phyloP scores from a whole-genome alignment of 1,140 invertebrate species.

The Vollenhovia emeryi region DNA sequence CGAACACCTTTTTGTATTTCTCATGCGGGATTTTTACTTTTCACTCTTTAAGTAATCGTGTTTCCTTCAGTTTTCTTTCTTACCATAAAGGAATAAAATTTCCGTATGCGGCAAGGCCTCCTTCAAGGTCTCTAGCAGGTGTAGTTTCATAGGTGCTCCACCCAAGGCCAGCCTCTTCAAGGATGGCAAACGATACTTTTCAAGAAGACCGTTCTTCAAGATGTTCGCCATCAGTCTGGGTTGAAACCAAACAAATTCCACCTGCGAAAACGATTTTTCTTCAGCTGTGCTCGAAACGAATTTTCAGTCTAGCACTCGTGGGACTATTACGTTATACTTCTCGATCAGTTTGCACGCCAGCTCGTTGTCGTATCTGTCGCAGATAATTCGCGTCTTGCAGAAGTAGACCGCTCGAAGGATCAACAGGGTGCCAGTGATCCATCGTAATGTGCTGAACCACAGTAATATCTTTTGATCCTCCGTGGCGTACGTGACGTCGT shows the following conservation, averaged over 20 bases:
- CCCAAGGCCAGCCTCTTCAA: slow-evolving; percentile 55
- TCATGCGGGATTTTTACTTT: too few species aligned
- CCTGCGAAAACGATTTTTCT: slow-evolving; percentile 2
- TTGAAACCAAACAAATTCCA: slow-evolving; percentile 54
- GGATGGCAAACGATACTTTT: slow-evolving; percentile 56
- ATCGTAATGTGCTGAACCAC: slow-evolving; percentile 73
- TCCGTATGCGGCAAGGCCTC: neutral
- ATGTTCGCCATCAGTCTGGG: slow-evolving; percentile 33
- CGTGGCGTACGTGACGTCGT: neutral
- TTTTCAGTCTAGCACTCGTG: neutral
- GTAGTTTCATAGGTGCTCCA: slow-evolving; percentile 14
- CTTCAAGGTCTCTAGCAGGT: neutral
- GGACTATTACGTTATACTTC: slow-evolving; percentile 74
- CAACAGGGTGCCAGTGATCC: slow-evolving; percentile 55
- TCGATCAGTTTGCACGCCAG: slow-evolving; percentile 83
- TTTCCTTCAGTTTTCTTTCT: neutral
- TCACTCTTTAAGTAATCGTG: neutral
- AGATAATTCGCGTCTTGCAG: slow-evolving; percentile 81
- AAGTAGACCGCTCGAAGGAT: slow-evolving; percentile 73
- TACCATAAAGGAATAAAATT: slow-evolving; percentile 63
- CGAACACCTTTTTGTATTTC: too few species aligned
- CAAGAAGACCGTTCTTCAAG: slow-evolving; percentile 33
- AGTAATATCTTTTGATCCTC: slow-evolving; percentile 33
- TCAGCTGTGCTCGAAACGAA: neutral
- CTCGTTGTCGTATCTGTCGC: slow-evolving; percentile 85